phyloP scores from a whole-genome alignment of 1,140 invertebrate species.

The Mactra quadrangularis region DNA sequence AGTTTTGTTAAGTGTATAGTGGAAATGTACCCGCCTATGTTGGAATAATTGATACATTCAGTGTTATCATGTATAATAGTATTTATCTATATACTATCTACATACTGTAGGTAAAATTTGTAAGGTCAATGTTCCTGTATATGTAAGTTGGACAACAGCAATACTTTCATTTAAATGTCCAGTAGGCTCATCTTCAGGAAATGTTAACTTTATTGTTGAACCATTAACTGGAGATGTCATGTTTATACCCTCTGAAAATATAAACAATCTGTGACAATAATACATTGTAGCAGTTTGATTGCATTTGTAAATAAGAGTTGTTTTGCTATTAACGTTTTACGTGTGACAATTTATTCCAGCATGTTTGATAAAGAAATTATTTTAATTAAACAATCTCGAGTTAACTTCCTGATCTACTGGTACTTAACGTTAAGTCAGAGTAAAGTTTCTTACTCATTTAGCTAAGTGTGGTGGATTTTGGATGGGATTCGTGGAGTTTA shows the following conservation, averaged over 20 bases:
- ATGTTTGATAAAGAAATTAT: background rate
- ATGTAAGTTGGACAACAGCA: background rate
- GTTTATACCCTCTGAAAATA: constrained; percentile 9
- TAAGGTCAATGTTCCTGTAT: background rate
- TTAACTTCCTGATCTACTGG: background rate
- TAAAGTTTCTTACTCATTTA: too few relatives aligned
- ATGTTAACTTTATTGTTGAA: background rate
- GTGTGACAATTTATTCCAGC: background rate
- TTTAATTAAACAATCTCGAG: background rate
- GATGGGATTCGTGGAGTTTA: too few relatives aligned
- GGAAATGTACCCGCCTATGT: too few relatives aligned
- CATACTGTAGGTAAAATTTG: constrained; percentile 1
- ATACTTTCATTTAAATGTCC: constrained; percentile 15
- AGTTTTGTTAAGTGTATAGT: too few relatives aligned
- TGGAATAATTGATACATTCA: too few relatives aligned
- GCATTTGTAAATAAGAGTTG: background rate
- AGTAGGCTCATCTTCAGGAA: background rate
- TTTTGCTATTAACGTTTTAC: background rate
- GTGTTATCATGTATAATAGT: too few relatives aligned
- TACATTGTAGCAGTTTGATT: background rate
- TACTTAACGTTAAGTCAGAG: background rate
- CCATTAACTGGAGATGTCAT: background rate
- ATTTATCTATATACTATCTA: too few relatives aligned
- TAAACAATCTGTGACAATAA: background rate
- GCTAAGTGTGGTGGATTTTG: too few relatives aligned